These are phyloP conservation scores for Berghia stephanieae DNA, from an alignment of 1,140 invertebrate genomes.

Conservation along the genomic window DNA sequence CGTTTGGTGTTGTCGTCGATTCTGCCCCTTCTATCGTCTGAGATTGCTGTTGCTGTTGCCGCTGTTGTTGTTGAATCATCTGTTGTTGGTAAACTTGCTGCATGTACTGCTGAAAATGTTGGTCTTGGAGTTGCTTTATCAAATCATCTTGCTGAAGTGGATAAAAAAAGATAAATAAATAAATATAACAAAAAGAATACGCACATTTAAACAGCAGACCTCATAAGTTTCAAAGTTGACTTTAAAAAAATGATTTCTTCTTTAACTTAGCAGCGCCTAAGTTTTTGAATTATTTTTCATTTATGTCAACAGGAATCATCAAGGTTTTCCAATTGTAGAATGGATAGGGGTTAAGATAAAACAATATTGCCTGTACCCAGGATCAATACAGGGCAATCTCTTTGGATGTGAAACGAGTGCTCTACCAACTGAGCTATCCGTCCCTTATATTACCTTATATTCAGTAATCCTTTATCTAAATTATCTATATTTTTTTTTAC, in stretches of 20 bases:
- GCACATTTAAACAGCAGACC: not conserved
- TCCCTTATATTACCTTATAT: too few species aligned
- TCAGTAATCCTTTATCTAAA: too few species aligned
- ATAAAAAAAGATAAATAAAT: conserved; percentile 4
- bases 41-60: conserved; percentile 25
- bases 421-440: too few species aligned
- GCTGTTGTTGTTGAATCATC: conserved; percentile 64
- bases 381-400: too few species aligned
- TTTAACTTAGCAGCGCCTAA: too few species aligned
- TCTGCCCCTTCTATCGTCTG: not conserved
- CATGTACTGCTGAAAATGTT: conserved; percentile 98
- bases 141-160: conserved; percentile 83
- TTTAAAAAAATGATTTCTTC: not conserved
- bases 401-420: too few species aligned
- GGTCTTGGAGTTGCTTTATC: conserved; percentile 92
- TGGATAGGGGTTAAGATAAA: too few species aligned
- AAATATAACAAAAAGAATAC: not conserved
- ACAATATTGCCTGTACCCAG: too few species aligned
- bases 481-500: too few species aligned
- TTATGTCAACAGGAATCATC: too few species aligned
- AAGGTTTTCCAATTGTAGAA: too few species aligned
- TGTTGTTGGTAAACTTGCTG: conserved; percentile 79
- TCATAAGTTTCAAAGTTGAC: not conserved
- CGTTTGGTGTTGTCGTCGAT: conserved; percentile 27
- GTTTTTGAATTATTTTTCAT: too few species aligned